phyloP scores from a whole-genome alignment of 1,140 invertebrate species.

The Neodiprion lecontei region DNA sequence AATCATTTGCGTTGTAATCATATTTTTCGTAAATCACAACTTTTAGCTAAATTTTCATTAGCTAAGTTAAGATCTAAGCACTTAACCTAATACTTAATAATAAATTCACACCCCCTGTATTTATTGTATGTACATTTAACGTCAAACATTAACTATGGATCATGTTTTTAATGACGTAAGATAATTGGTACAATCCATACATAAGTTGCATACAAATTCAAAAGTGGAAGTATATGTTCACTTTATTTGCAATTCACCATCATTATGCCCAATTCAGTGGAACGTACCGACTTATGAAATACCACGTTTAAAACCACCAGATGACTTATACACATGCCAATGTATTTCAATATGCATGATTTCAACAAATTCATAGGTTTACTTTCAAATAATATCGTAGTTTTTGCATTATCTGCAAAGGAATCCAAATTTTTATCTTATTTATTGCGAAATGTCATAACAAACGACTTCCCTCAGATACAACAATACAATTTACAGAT shows the following conservation, averaged over 20 bases:
- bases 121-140: conserved; percentile 13
- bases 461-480: conserved; percentile 5
- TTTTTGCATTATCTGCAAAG: background rate
- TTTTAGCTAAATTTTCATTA: conserved; percentile 10
- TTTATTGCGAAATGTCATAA: background rate
- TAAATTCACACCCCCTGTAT: conserved; percentile 4
- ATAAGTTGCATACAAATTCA: background rate
- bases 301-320: too few species aligned
- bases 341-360: background rate
- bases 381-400: too few species aligned
- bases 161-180: background rate
- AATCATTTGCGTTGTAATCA: conserved; percentile 1
- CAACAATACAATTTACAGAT: background rate
- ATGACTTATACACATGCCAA: too few species aligned
- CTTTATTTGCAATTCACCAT: too few species aligned
- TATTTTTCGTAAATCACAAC: conserved; percentile 11
- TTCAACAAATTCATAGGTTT: background rate
- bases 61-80: conserved; percentile 4
- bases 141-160: background rate
- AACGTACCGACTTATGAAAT: too few species aligned
- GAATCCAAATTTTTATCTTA: background rate
- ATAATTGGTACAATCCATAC: background rate
- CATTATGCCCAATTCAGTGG: too few species aligned
- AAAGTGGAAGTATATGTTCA: background rate
- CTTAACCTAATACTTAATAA: background rate